Evolutionary conservation across 2,888 invertebrate genomes (phyloP).

Genomic region (Auanema freiburgensis): DNA sequence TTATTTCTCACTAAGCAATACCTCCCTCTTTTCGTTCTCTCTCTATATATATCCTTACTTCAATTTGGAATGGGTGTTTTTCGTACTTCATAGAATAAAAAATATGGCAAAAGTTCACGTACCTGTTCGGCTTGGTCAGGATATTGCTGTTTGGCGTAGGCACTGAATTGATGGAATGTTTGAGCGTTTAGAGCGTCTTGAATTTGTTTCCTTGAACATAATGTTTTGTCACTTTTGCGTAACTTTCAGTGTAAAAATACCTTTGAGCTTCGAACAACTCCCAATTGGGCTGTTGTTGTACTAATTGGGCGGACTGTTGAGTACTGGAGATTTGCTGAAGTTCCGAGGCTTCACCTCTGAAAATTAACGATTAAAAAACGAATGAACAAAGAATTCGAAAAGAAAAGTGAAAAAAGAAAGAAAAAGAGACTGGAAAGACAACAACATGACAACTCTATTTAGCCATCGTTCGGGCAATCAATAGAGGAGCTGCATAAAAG

Average conservation of each 20-base stretch:
- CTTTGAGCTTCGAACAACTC: conserved; percentile 46
- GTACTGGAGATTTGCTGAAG: conserved; percentile 26
- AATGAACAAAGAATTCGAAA: conserved; percentile 1
- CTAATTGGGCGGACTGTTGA: conserved; percentile 1
- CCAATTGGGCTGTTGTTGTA: conserved; percentile 31
- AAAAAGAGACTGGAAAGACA: conserved; percentile 1
- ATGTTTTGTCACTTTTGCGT: not conserved
- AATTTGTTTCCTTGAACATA: conserved; percentile 72
- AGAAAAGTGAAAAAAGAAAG: not conserved
- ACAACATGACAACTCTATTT: not conserved
- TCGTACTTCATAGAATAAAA: not conserved
- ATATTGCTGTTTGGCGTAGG: conserved; percentile 89
- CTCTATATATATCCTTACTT: not conserved
- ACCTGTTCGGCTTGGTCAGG: conserved; percentile 73
- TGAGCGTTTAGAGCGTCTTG: conserved; percentile 91
- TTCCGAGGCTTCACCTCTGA: conserved; percentile 32
- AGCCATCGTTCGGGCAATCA: not conserved
- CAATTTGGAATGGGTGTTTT: not conserved
- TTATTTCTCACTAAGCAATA: not conserved
- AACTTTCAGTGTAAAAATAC: conserved; percentile 8
- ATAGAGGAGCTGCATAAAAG: not conserved
- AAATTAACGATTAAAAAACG: not conserved
- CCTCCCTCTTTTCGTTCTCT: not conserved
- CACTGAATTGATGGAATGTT: conserved; percentile 80
- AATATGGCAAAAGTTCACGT: conserved; percentile 18